Base-by-base conservation (phyloP, 2,888 invertebrate species). In the Rhingia rostrata region DNA sequence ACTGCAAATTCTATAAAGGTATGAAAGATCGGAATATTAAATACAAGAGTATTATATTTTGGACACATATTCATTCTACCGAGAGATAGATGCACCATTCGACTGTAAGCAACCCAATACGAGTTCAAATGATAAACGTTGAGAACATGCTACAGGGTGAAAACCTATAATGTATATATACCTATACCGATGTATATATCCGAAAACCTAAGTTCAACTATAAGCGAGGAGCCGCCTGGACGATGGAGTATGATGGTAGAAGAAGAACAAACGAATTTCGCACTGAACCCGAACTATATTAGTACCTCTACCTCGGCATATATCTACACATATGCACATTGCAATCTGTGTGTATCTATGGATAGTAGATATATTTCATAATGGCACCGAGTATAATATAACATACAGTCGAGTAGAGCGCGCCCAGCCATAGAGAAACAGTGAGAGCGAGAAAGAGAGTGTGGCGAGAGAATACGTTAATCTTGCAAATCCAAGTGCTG, bases 401-500 rank as follows among this genome's bases (percentile, higher is more conserved):
- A 78, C 73, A 78, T 63, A 53, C 69, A 61, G 60, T 54, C n/a
- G 74, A 53, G 51, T 33, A 33, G 61, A 77, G 60, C 54, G 64
- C 77, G 61, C 77, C 51, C 64, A 49, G 54, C 56, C 51, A 6
- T n/a, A 9, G 47, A 32, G 14, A 10, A n/a, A 14, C 10, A 41
- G 47, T 49, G 30, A 67, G 10, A 49, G 53, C 9, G 61, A 49
- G 58, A 33, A 30, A 58, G 56, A 54, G 37, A 37, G 63, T 58
- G 69, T 67, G 72, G 86, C 77, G 74, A 83, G 86, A 86, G 86
- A 86, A 86, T 87, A 87, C 91, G 91, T 91, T 91, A 91, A 91
- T 91, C 91, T 91, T 89, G 89, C 90, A 91, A 91, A 91, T 91
- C 91, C 91, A 90, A 91, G 91, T 90, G 91, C 90, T 91, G 91